Evolutionary conservation across 2,113 vertebrate genomes (phyloP), one percentile per base, ranked within the genome.

Genomic region (Sarotherodon lohbergeri): DNA sequence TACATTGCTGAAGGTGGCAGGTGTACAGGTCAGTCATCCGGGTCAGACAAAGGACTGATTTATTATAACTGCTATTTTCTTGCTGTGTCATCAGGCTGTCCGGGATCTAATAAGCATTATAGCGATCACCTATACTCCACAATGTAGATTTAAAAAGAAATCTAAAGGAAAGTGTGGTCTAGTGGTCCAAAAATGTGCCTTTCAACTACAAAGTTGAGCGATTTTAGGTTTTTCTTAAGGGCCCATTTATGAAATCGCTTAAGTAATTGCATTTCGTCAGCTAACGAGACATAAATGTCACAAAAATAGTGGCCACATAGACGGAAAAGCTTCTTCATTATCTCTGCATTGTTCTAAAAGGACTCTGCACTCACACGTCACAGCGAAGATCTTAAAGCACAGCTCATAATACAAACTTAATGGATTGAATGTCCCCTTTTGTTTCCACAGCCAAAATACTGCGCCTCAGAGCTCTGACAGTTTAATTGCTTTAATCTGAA

Each of bases 401-500:
- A 83, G 88, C 85, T 92, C 89, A 71, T 84, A 90, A 88, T 41
- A 12, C 46, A 50, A 13, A 50, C 81, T 68, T 84, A 87, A 92
- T 89, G 90, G 86, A 93, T 59, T 73, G 73, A 85, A 81, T 9
- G 82, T 82, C 83, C 43, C 61, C 61, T 84, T 90, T 88, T 92
- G 85, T 93, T 61, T 89, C 85, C 24, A 2, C 71, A 3, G 80
- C 80, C 57, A 41, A 90, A 56, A 80, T 1, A 27, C 48, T 16
- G 63, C 12, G 8, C 29, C 81, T 84, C 88, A 3, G 7, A 73
- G 91, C 92, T 83, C 56, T 78, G 89, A 87, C 90, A 81, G 12
- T 90, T 92, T 93, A 91, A 91, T 92, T 91, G 87, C 85, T 89
- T 87, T 90, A 80, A 88, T 93, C 84, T 88, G 48, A 59, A 88